Base-by-base conservation (phyloP, 1,140 invertebrate species). In the Drepana arcuata region DNA sequence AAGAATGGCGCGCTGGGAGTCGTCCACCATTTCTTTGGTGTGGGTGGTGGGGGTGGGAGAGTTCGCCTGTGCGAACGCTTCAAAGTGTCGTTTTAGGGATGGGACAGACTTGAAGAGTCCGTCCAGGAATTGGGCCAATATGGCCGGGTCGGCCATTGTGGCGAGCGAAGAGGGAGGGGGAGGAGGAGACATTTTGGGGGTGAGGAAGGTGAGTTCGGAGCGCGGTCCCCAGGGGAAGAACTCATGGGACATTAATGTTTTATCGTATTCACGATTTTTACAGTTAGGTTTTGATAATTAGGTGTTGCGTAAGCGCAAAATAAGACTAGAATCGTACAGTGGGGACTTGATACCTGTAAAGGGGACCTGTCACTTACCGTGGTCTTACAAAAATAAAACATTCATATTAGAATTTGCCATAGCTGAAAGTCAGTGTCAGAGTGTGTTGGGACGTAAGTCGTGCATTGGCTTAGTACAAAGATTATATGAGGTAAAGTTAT, bases 181-280 rank as follows among this genome's bases (percentile, higher is more conserved):
- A n/a, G n/a, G n/a, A n/a, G n/a, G n/a, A n/a, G n/a, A n/a, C n/a
- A n/a, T n/a, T n/a, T n/a, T n/a, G n/a, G n/a, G n/a, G n/a, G n/a
- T n/a, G n/a, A n/a, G n/a, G n/a, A n/a, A n/a, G n/a, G n/a, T n/a
- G n/a, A 21, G 18, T 21, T 4, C 4, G 9, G 18, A 21, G 18
- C 18, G 18, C 18, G 18, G 18, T 21, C 18, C 18, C n/a, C n/a
- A n/a, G n/a, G n/a, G 9, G 38, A 42, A 21, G 21, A 31, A 6
- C 46, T 51, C 36, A 51, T 46, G 15, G 7, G 42, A 46, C 14
- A 35, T 46, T 10, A 47, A 46, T 40, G 40, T 52, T 6, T 9
- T 47, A 6, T 52, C 42, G 9, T 42, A 28, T 16, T 10, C 28
- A 10, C 7, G 14, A 14, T 52, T 42, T 35, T 27, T 46, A 11